Evolutionary conservation across 92 coral and sea anemone species (phyloP), one percentile per base, ranked within the genome.

Genomic region (Phymanthus crucifer): DNA sequence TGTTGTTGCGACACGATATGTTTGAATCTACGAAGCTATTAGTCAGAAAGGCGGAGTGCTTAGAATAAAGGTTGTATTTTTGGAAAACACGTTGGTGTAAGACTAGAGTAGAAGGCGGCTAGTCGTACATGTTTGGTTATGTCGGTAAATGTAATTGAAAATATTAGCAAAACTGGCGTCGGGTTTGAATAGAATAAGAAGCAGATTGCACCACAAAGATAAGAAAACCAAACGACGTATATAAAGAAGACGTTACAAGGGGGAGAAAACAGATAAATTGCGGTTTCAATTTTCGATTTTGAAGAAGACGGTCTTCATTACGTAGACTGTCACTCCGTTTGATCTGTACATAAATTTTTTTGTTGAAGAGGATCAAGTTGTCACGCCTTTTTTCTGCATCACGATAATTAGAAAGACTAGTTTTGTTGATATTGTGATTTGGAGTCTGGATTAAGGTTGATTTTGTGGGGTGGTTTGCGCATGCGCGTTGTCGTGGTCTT

Each of bases 111-210:
- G 26, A 33, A 34, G 68, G 68, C 68, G 68, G 26, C 68, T 2
- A 7, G 68, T 24, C 14, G 68, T 61, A 29, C 16, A 3, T 12
- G 34, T 61, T 61, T 24, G 34, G 68, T 12, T 61, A 34, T 61
- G 27, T n/a, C 27, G 64, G 27, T 54, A 21, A 54, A 19, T 6
- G 5, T 21, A 26, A 61, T 12, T 12, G 11, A 24, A 29, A 61
- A 29, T n/a, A 61, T 27, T 61, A 61, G 68, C 68, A 61, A 61
- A 61, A 61, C 26, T 61, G 29, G 68, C 68, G 19, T 29, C 32
- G 29, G 34, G 29, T 61, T 27, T 61, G 68, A 18, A 61, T 34
- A 27, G 14, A 61, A 61, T 61, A 21, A 24, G 68, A 27, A 27
- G 34, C 19, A 61, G 36, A 29, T 61, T 61, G 68, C 32, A 17